phyloP scores from a whole-genome alignment of 2,888 invertebrate genomes.

The Dorcus parallelipipedus region DNA sequence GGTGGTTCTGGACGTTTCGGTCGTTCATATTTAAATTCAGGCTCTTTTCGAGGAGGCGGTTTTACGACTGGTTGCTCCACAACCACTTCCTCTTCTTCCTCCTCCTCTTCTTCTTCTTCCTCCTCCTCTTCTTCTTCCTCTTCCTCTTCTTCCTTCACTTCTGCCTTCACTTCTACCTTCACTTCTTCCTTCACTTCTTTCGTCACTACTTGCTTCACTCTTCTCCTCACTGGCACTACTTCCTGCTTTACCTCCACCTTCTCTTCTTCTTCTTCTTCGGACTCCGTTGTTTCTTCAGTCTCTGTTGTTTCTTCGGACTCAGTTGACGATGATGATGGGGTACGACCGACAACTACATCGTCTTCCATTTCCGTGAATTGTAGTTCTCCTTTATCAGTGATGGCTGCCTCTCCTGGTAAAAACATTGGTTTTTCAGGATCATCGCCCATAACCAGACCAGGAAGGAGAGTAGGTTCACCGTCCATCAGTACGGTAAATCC shows the following conservation, averaged over 20 bases:
- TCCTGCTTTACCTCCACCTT: slow-evolving; percentile 23
- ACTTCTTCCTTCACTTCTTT: slow-evolving; percentile 31
- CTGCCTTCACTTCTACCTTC: background rate
- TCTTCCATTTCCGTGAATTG: slow-evolving; percentile 45
- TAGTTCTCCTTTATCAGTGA: slow-evolving; percentile 44
- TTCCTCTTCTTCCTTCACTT: slow-evolving; percentile 25
- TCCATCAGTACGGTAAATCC: slow-evolving; percentile 77
- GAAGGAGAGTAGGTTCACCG: slow-evolving; percentile 74
- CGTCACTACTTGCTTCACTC: slow-evolving; percentile 36
- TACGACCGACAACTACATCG: slow-evolving; percentile 45
- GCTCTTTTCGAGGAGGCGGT: slow-evolving; percentile 18
- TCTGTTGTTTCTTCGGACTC: slow-evolving; percentile 34
- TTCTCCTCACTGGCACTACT: slow-evolving; percentile 30
- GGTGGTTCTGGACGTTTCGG: slow-evolving; percentile 34
- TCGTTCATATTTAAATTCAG: slow-evolving; percentile 40
- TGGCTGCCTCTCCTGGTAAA: slow-evolving; percentile 46
- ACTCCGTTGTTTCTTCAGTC: slow-evolving; percentile 30
- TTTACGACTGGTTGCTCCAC: slow-evolving; percentile 12
- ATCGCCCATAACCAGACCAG: slow-evolving; percentile 71
- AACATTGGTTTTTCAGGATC: slow-evolving; percentile 51
- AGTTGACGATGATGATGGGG: slow-evolving; percentile 12
- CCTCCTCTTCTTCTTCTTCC: slow-evolving; percentile 21
- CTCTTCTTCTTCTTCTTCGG: slow-evolving; percentile 35
- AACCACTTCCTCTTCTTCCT: slow-evolving; percentile 16
- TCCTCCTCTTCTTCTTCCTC: slow-evolving; percentile 22